Evolutionary conservation across 2,797 vertebrate genomes (phyloP), one percentile per base, ranked within the genome.

Genomic region (Danio aesculapii): DNA sequence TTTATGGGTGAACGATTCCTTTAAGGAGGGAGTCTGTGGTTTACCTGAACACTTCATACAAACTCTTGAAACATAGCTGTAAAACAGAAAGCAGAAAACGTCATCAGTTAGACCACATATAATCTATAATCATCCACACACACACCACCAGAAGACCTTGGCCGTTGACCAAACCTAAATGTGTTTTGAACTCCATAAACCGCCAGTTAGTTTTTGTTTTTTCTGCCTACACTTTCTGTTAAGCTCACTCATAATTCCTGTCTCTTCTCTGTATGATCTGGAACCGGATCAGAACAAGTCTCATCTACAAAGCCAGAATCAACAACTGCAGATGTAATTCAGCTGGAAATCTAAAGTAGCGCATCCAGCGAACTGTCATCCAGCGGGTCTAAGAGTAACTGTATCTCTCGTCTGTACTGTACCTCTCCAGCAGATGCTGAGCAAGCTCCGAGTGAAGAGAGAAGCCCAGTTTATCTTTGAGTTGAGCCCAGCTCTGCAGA

Each of bases 391-490:
- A 19, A 63, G 62, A n/a, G 49, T 76, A 77, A 77, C 44, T 41
- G 13, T 75, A 68, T 55, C 72, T 58, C 9, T 63, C 50, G 16
- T 53, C 39, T 39, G 53, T 50, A 21, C n/a, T 84, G 43, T 64
- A 94, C 95, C 94, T 92, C 84, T 95, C 92, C 3, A 95, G 82
- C 70, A 95, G 92, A 86, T 93, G 93, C 78, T 93, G 93, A 14
- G 95, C 94, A 0, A 95, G 49, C 82, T 95, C 91, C 0, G 95
- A 95, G 83, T 95, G 94, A 68, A 94, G 83, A 44, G 93, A 77
- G 77, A 95, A 95, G 5, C 95, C 94, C 7, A 95, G 91, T 47
- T 86, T 90, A 41, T 95, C 91, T 85, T 95, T 95, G 72, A 95
- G 92, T 43, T 89, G 89, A 44, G 91, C 93, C 95, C 95, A 95